A percentile compares a stretch with the other conserved stretches of the same genome.
These are phyloP conservation scores for Mallotus villosus DNA, from an alignment of 2,797 vertebrate species.

Conservation along the genomic window DNA sequence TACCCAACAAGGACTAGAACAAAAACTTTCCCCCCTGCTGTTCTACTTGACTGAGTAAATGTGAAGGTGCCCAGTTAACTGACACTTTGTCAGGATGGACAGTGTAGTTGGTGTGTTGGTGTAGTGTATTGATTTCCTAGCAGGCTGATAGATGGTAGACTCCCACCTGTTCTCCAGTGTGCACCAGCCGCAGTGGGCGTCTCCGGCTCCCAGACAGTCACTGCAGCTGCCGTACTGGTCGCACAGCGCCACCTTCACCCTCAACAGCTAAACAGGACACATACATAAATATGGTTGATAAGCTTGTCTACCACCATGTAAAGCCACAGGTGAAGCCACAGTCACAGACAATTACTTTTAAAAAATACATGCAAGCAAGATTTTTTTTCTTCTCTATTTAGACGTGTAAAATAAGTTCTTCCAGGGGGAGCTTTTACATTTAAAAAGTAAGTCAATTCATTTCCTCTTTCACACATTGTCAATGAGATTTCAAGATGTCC, in stretches of 20 bases:
- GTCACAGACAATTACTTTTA: too few relatives aligned
- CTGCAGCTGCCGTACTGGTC: constrained; percentile 80
- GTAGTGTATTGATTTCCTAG: background rate
- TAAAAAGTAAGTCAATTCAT: constrained; percentile 15
- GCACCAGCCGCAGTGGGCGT: constrained; percentile 96
- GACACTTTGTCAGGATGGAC: background rate
- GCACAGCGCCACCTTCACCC: constrained; percentile 88
- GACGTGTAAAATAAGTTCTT: background rate
- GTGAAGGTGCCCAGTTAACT: background rate
- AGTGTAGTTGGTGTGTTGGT: background rate
- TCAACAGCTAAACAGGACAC: constrained; percentile 77
- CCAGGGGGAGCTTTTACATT: background rate
- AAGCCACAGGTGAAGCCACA: background rate
- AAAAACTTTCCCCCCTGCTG: background rate
- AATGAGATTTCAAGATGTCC: too few relatives aligned
- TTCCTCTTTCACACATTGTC: constrained; percentile 5
- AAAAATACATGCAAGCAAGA: background rate
- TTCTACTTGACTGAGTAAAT: background rate
- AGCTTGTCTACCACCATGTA: background rate
- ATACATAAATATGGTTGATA: constrained; percentile 18
- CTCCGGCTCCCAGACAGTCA: constrained; percentile 84
- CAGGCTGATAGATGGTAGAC: background rate
- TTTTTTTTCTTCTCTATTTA: background rate
- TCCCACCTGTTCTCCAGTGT: constrained; percentile 90
- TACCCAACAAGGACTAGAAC: constrained; percentile 34